phyloP scores from a whole-genome alignment of 2,888 invertebrate genomes.

The Rhimphoctona megacephalus region DNA sequence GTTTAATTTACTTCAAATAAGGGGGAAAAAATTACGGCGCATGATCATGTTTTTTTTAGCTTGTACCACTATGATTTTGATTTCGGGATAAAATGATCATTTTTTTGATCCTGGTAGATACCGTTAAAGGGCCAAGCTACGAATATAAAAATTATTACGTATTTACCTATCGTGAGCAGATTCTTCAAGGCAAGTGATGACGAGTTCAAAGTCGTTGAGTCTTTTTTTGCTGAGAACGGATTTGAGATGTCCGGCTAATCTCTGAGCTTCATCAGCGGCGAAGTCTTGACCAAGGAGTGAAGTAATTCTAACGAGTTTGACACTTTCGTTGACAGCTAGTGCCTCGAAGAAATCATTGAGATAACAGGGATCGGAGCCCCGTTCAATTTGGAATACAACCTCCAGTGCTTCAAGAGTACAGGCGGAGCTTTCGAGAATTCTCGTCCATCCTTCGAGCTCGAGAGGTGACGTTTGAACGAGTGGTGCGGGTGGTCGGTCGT shows the following conservation, averaged over 20 bases:
- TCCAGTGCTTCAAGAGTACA: conserved; percentile 86
- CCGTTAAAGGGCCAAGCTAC: too few species aligned
- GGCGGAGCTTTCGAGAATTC: conserved; percentile 85
- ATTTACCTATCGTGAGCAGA: conserved; percentile 85
- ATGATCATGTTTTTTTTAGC: too few species aligned
- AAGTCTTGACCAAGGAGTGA: conserved; percentile 86
- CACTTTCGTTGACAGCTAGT: conserved; percentile 86
- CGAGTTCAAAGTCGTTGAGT: conserved; percentile 86
- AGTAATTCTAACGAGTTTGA: conserved; percentile 85
- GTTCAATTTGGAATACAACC: conserved; percentile 85
- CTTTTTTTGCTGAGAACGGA: conserved; percentile 85
- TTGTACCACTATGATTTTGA: too few species aligned
- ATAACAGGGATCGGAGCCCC: conserved; percentile 83
- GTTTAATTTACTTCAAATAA: too few species aligned
- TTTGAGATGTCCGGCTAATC: conserved; percentile 85
- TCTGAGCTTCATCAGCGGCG: conserved; percentile 85
- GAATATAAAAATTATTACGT: conserved; percentile 17
- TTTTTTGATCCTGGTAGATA: too few species aligned
- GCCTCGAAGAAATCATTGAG: conserved; percentile 86
- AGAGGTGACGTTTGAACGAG: conserved; percentile 85
- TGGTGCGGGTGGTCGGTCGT: conserved; percentile 79
- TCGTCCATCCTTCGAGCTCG: conserved; percentile 86
- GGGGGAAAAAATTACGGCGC: too few species aligned
- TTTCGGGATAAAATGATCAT: too few species aligned
- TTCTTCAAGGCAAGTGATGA: conserved; percentile 86